Base-by-base conservation (phyloP, 2,888 invertebrate genomes). In the Blastobasis lacticolella region DNA sequence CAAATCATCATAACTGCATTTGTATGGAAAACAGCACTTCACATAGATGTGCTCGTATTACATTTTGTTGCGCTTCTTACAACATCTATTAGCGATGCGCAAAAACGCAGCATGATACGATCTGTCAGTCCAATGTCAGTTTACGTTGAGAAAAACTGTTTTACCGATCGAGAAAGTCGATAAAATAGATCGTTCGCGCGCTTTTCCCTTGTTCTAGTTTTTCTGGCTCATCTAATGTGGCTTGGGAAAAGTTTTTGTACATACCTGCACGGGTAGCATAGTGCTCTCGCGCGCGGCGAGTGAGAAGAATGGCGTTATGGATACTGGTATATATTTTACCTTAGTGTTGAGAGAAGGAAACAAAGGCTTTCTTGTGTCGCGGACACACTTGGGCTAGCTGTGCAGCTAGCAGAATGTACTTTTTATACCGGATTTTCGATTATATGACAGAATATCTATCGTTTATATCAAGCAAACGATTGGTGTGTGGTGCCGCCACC, bases 201-300 rank as follows among this genome's bases (percentile, higher is more conserved):
- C 57, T 60, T 62, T 59, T 57, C 58, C 54, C 57, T 51, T 49
- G 48, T 54, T 57, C 59, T 52, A 45, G 58, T 62, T 60, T 60
- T 60, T 58, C 57, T 57, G 40, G 49, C 47, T 51, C 10, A 45
- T 46, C 37, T 43, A 54, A 52, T 49, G 54, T 49, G 49, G 54
- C 49, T 43, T 57, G 57, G 42, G 53, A 57, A 54, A 49, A 46
- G 46, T 51, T 54, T 46, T 50, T 50, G 36, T 51, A 53, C 54
- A 23, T 23, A 23, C 23, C 23, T 23, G 23, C 23, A 23, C 23
- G 23, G 23, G 2, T 23, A 23, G 23, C 23, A 23, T 3, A 23
- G 23, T 23, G 23, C 23, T 23, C 23, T 23, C 23, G 23, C 23
- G 23, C 23, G 23, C 23, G 23, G 23, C 23, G 3, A 23, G 23